These are phyloP conservation scores for Aphis craccivora DNA, from an alignment of 1,140 invertebrate genomes.

Conservation along the genomic window DNA sequence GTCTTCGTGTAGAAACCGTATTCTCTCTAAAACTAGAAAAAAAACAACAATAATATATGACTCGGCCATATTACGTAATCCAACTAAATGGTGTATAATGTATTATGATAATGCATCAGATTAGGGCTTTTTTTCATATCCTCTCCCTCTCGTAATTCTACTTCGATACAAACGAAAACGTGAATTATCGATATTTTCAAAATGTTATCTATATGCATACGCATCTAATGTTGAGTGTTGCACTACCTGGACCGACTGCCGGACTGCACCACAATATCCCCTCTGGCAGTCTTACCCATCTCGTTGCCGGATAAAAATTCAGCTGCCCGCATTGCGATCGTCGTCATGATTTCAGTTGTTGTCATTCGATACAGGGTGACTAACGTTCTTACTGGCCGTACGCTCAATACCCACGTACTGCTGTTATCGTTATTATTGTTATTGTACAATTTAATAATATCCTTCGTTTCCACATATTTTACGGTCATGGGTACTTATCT, in stretches of 20 bases:
- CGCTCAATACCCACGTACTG: neutral
- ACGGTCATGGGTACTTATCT: conserved; percentile 71
- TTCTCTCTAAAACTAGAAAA: neutral
- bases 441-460: neutral
- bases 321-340: neutral
- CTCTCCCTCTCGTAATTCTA: neutral
- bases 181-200: neutral
- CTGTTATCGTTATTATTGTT: neutral
- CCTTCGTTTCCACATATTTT: neutral
- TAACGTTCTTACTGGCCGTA: neutral
- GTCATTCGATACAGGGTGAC: neutral
- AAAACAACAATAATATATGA: neutral
- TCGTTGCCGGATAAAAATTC: neutral
- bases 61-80: neutral
- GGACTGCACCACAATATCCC: neutral
- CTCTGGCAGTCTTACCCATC: neutral
- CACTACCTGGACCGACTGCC: neutral
- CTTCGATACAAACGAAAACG: neutral
- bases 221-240: neutral
- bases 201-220: neutral
- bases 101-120: neutral
- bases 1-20: neutral
- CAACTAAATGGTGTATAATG: neutral
- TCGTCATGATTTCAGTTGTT: neutral
- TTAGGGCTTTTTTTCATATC: neutral